A percentile compares a stretch with the other conserved stretches of the same genome.
phyloP scores from a whole-genome alignment of 2,113 vertebrate genomes.

The Dendropsophus ebraccatus region DNA sequence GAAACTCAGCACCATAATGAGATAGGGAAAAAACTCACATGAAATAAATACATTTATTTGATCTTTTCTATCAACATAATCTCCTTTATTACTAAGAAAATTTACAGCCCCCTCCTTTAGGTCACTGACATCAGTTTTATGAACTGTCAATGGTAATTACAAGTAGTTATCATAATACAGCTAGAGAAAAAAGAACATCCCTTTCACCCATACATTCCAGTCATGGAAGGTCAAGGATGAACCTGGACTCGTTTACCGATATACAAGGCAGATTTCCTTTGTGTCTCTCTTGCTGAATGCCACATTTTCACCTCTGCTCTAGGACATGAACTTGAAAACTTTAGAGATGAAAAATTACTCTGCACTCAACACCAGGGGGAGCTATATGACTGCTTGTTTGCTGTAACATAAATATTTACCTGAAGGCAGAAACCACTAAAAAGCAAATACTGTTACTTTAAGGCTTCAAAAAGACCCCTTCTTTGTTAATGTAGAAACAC shows the following conservation, averaged over 20 bases:
- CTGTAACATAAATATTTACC: not conserved
- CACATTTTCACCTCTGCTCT: not conserved
- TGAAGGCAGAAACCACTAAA: not conserved
- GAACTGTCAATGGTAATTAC: not conserved
- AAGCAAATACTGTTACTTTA: not conserved
- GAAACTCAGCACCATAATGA: not conserved
- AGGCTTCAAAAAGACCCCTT: not conserved
- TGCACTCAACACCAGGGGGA: conserved; percentile 38
- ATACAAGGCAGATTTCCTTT: not conserved
- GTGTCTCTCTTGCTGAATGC: not conserved
- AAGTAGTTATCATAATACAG: not conserved
- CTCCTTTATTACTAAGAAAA: not conserved
- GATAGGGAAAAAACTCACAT: not conserved
- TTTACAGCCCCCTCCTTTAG: not conserved
- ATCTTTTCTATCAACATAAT: not conserved
- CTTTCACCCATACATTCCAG: not conserved
- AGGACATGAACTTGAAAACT: not conserved
- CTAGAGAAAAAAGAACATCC: not conserved
- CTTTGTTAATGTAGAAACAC: not conserved
- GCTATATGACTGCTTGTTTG: not conserved
- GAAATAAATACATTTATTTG: not conserved
- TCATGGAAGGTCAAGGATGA: not conserved
- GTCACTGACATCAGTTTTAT: not conserved
- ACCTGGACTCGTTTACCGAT: not conserved
- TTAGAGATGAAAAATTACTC: not conserved